These are phyloP conservation scores for Dicentrarchus labrax DNA, from an alignment of 2,113 vertebrate species.

Conservation along the genomic window DNA sequence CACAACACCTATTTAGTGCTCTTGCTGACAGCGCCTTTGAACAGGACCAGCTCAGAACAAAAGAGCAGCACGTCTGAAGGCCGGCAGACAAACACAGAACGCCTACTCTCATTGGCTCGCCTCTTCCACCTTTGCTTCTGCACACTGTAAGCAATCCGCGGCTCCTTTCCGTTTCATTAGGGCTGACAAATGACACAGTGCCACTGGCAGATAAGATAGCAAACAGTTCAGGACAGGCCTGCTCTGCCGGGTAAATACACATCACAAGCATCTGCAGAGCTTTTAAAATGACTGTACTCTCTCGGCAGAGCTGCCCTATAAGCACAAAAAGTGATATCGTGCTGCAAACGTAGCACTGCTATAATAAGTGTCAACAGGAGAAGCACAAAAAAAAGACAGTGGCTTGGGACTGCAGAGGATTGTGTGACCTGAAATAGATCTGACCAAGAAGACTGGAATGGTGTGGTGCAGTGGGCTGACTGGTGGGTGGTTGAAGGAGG, in stretches of 20 bases:
- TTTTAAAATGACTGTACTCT: conserved; percentile 23
- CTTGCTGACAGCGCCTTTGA: conserved; percentile 69
- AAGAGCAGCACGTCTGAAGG: conserved; percentile 39
- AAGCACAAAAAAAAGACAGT: conserved; percentile 19
- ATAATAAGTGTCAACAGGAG: conserved; percentile 50
- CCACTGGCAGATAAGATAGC: conserved; percentile 57
- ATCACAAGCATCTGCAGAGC: conserved; percentile 49
- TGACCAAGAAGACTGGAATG: conserved; percentile 24
- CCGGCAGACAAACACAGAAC: conserved; percentile 58
- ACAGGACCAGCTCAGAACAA: conserved; percentile 49
- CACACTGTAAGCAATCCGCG: conserved; percentile 52
- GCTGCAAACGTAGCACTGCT: conserved; percentile 38
- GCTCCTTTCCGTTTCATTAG: conserved; percentile 74
- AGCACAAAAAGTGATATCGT: conserved; percentile 37
- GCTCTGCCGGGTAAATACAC: conserved; percentile 53
- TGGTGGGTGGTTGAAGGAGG: conserved; percentile 54
- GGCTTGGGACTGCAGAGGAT: conserved; percentile 38
- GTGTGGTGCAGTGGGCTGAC: conserved; percentile 32
- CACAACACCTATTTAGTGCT: conserved; percentile 46
- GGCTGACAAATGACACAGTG: conserved; percentile 75
- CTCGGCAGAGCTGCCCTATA: conserved; percentile 40
- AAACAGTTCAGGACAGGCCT: conserved; percentile 42
- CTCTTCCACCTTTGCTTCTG: conserved; percentile 53
- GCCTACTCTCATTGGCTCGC: conserved; percentile 19
- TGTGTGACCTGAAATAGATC: conserved; percentile 61